phyloP scores from a whole-genome alignment of 1,140 invertebrate genomes.

The Bilobella aurantiaca region DNA sequence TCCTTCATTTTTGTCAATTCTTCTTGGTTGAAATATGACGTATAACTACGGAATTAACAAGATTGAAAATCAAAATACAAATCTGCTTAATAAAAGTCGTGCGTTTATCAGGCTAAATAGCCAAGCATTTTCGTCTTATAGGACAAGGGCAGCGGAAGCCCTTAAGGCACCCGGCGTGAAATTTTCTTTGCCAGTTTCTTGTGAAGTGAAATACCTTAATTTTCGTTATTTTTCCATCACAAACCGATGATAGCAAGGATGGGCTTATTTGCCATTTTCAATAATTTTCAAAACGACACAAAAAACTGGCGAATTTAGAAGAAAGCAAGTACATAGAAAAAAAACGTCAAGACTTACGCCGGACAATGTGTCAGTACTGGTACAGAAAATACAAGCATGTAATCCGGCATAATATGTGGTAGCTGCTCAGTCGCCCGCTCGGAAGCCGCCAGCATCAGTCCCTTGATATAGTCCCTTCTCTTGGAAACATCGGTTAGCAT shows the following conservation, averaged over 20 bases:
- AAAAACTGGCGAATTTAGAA: background rate
- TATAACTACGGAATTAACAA: background rate
- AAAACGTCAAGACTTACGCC: conserved; percentile 27
- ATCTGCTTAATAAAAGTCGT: conserved; percentile 45
- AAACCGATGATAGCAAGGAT: no score
- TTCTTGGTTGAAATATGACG: background rate
- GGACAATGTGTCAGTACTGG: conserved; percentile 86
- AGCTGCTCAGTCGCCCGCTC: conserved; percentile 60
- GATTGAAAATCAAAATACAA: background rate
- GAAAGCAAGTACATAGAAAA: background rate
- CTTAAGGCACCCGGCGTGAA: no score
- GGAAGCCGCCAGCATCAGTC: conserved; percentile 50
- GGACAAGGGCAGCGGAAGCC: no score
- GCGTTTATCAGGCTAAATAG: no score
- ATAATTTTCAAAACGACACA: no score
- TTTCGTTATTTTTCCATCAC: no score
- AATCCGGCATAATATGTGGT: conserved; percentile 85
- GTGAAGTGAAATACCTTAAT: no score
- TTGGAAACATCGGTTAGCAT: conserved; percentile 78
- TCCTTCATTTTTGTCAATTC: conserved; percentile 52
- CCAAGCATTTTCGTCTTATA: no score
- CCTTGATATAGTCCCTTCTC: conserved; percentile 81
- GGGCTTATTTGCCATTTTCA: no score
- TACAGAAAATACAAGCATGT: conserved; percentile 88
- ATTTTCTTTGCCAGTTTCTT: no score